Evolutionary conservation across 2,888 invertebrate species (phyloP), one percentile per base, ranked within the genome.

Genomic region (Eledona agricola): DNA sequence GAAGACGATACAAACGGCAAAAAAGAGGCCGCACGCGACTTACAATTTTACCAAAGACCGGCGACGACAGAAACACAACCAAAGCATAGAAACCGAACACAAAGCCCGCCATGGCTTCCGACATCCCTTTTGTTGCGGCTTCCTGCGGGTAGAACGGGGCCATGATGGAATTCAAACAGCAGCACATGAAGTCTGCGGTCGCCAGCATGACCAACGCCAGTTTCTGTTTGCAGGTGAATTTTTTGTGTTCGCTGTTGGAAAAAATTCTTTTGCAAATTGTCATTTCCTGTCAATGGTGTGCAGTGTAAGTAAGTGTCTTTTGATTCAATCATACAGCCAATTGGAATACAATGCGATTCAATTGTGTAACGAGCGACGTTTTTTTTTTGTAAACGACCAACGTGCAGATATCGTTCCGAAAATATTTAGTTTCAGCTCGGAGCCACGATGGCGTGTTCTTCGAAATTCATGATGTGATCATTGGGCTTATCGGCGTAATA

Each of bases 51-150:
- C 89, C 89, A 75, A 88, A 86, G 32, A 89, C 57, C 1, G 89
- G 89, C 1, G 88, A 86, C 0, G 86, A 82, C 26, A 88, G 60
- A 67, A 90, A 87, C 75, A 89, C 85, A 22, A 89, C 80, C 29
- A 90, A 75, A 2, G 90, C 89, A 70, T 88, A 90, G 65, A 86
- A 84, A 67, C 88, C 88, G 73, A 90, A 90, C 4, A 90, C 86
- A 59, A 89, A 79, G 1, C 89, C 90, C 26, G 86, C 83, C 66
- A 83, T 79, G 1, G 87, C 83, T 60, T 84, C 82, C 0, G 84
- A 81, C 67, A 88, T 82, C n/a, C 88, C 89, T 72, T 88, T 89
- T 13, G 72, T 72, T 1, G 80, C 76, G n/a, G 88, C 89, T 79
- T 88, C 88, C 55, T 81, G 76, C 0, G 89, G 88, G 72, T 88